Evolutionary conservation across 2,888 invertebrate species (phyloP).

Genomic region (Phortica okadai): DNA sequence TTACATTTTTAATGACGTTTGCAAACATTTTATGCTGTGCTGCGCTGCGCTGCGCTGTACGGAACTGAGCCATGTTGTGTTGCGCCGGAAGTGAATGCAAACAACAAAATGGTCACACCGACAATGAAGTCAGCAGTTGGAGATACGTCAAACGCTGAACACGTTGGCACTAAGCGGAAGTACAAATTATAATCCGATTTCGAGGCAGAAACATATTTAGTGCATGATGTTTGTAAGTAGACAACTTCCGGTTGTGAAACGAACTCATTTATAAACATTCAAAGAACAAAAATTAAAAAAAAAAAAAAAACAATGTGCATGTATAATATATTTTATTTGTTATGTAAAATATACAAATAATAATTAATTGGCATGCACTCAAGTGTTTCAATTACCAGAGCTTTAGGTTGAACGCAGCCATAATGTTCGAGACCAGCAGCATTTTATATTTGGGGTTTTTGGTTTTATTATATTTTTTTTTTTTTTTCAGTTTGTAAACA

Average conservation of each 20-base stretch:
- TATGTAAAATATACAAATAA: not conserved
- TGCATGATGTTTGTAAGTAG: not conserved
- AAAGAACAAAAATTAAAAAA: not conserved
- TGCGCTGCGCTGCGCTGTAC: not conserved
- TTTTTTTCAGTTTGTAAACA: not conserved
- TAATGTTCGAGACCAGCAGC: conserved; percentile 47
- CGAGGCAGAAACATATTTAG: not conserved
- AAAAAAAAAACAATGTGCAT: too few relatives aligned
- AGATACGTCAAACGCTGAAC: not conserved
- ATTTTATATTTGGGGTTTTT: not conserved
- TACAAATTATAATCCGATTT: not conserved
- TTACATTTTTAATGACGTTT: conserved; percentile 69
- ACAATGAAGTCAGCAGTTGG: not conserved
- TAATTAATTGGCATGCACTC: conserved; percentile 10
- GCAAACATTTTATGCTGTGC: conserved; percentile 47
- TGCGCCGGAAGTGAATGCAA: conserved; percentile 12
- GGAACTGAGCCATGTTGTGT: not conserved
- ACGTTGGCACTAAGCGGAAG: not conserved
- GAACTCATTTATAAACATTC: not conserved
- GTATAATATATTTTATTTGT: not conserved
- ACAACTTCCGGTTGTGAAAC: conserved; percentile 3
- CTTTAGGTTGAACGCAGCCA: conserved; percentile 58
- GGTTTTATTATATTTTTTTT: too few relatives aligned
- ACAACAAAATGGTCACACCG: not conserved
- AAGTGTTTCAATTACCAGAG: conserved; percentile 56